Evolutionary conservation across 2,113 vertebrate genomes (phyloP).

Genomic region (Talpa occidentalis): DNA sequence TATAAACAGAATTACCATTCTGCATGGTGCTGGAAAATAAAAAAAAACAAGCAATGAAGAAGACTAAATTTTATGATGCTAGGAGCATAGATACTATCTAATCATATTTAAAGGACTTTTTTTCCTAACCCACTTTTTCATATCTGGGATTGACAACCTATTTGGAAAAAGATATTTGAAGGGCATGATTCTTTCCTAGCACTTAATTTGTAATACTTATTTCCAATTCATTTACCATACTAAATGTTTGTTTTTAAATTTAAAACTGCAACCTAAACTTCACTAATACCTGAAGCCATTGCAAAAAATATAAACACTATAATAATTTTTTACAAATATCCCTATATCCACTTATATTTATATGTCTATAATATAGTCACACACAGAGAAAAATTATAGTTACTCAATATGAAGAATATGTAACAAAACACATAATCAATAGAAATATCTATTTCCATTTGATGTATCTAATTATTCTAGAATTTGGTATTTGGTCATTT

Average conservation of each 20-base stretch:
- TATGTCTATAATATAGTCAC: not conserved
- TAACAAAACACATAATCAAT: not conserved
- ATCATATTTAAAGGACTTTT: not conserved
- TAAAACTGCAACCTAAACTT: not conserved
- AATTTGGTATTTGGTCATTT: constrained; percentile 17
- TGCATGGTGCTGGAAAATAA: not conserved
- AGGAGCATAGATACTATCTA: not conserved
- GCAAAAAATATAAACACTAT: not conserved
- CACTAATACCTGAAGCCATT: not conserved
- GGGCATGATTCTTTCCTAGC: not conserved
- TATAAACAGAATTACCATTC: not conserved
- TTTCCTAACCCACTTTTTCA: not conserved
- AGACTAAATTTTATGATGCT: not conserved
- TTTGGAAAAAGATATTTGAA: constrained; percentile 11
- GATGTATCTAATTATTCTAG: not conserved
- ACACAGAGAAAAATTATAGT: not conserved
- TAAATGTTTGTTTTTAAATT: not conserved
- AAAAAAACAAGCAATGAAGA: not conserved
- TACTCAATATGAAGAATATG: not conserved
- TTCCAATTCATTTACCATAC: not conserved
- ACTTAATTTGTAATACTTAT: not conserved
- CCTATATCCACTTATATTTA: not conserved
- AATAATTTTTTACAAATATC: constrained; percentile 27
- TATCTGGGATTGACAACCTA: not conserved
- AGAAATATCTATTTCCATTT: not conserved